Percentiles rank a stretch among this genome's conserved stretches.
Conservation (phyloP, 2,113 vertebrate species). For the Brienomyrus brachyistius region DNA sequence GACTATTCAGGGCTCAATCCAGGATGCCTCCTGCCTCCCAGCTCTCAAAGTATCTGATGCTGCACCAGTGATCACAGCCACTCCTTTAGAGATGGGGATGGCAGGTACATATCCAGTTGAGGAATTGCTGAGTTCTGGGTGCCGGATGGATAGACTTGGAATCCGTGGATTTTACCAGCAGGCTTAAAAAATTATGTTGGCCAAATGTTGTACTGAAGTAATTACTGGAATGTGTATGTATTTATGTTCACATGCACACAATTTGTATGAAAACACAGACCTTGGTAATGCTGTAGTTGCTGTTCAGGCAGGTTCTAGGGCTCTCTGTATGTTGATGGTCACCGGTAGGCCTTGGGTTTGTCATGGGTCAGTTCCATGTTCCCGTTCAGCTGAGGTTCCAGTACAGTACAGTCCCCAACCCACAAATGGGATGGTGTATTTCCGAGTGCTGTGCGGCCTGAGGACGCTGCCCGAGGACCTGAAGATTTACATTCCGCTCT, state of each 20-base stretch:
- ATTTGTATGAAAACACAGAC: background rate
- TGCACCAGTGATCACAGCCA: slow-evolving; percentile 60
- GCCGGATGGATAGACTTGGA: background rate
- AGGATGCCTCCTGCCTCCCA: slow-evolving; percentile 81
- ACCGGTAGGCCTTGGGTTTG: background rate
- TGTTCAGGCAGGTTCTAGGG: background rate
- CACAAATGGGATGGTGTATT: slow-evolving; percentile 91
- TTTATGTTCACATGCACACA: background rate
- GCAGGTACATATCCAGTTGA: slow-evolving; percentile 58
- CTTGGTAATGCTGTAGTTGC: background rate
- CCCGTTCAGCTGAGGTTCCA: slow-evolving; percentile 59
- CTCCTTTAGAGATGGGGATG: slow-evolving; percentile 58
- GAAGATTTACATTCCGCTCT: slow-evolving; percentile 77
- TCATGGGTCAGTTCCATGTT: background rate
- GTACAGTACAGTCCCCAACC: slow-evolving; percentile 86
- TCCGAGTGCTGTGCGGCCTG: slow-evolving; percentile 80
- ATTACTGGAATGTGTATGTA: background rate
- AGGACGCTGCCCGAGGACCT: slow-evolving; percentile 82
- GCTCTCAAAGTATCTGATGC: slow-evolving; percentile 83
- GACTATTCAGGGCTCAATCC: slow-evolving; percentile 65
- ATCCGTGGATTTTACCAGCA: background rate
- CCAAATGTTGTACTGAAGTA: background rate
- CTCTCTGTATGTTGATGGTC: background rate
- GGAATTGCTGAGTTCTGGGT: background rate
- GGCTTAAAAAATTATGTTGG: background rate